Evolutionary conservation across 1,140 invertebrate genomes (phyloP), one percentile per base, ranked within the genome.

Genomic region (Heliconius nattereri): DNA sequence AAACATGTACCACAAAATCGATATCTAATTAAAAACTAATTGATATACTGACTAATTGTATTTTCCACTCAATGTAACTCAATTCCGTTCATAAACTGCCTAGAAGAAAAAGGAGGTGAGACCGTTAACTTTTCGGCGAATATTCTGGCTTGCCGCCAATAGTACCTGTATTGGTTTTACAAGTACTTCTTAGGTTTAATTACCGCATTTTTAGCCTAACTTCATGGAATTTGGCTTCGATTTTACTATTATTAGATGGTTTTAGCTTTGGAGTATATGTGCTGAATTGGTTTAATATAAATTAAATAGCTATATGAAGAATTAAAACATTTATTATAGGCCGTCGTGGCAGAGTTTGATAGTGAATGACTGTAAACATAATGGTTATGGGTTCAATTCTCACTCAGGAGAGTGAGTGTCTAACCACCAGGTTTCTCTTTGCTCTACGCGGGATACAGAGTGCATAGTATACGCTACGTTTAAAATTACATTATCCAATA

Each of bases 101-200:
- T 66, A 16, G 60, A 80, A 80, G 75, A 52, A 80, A 80, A 79
- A 71, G 70, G 57, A 76, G 60, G 73, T 60, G 78, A 35, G 75
- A 73, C 40, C 35, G 29, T 73, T 76, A 76, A 73, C 75, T 52
- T 73, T 80, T 80, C 75, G 79, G 71, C 71, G 66, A 72, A 80
- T 73, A 54, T 26, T 32, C 71, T 80, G 79, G 79, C 75, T 23
- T 23, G 3, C 6, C 8, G 75, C 79, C 79, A 80, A 73, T 29
- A 73, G 60, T 80, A 80, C 79, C 79, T 80, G 79, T 76, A 73
- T 71, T 73, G 35, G 54, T 80, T 76, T 77, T 76, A 70, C 75
- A 71, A 45, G 29, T 72, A 26, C 37, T 57, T 73, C 75, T 79
- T 66, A 71, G 52, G 54, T 60, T 78, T 78, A 78, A 78, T 78